Conservation (phyloP, 1,140 invertebrate species). For the Halyomorpha halys region DNA sequence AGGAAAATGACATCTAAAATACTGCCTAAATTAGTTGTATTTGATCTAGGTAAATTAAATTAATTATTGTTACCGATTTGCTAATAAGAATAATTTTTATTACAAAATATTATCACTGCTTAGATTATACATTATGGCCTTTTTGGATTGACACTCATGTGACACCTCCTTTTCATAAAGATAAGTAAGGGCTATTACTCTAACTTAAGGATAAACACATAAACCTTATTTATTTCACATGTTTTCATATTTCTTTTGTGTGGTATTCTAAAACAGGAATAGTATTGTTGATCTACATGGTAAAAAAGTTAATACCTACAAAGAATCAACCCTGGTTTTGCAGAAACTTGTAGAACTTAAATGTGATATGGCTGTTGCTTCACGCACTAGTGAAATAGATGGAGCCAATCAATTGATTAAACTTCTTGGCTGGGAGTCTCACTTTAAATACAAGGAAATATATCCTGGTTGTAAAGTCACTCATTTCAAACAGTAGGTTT, state of each 20-base stretch:
- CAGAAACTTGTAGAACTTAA: constrained; percentile 44
- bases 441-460: constrained; percentile 60
- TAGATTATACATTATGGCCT: constrained; percentile 69
- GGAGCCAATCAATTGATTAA: constrained; percentile 56
- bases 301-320: constrained; percentile 43
- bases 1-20: too few relatives aligned
- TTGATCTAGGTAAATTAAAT: constrained; percentile 31
- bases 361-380: constrained; percentile 51
- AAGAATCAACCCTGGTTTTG: constrained; percentile 52
- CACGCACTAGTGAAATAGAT: constrained; percentile 51
- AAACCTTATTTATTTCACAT: not conserved
- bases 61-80: not conserved
- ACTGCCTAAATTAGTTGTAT: constrained; percentile 29
- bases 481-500: constrained; percentile 56
- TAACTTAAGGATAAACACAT: not conserved
- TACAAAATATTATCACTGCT: constrained; percentile 32
- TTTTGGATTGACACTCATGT: constrained; percentile 66
- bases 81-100: not conserved
- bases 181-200: constrained; percentile 27
- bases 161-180: constrained; percentile 50
- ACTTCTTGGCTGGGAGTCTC: constrained; percentile 58
- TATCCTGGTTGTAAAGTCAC: constrained; percentile 59
- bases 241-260: not conserved
- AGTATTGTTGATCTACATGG: constrained; percentile 31
- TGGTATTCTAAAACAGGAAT: not conserved